Percentiles rank a stretch among this genome's conserved stretches.
These are phyloP conservation scores for Drosophila oshimai DNA, from an alignment of 1,140 invertebrate species.

Conservation along the genomic window DNA sequence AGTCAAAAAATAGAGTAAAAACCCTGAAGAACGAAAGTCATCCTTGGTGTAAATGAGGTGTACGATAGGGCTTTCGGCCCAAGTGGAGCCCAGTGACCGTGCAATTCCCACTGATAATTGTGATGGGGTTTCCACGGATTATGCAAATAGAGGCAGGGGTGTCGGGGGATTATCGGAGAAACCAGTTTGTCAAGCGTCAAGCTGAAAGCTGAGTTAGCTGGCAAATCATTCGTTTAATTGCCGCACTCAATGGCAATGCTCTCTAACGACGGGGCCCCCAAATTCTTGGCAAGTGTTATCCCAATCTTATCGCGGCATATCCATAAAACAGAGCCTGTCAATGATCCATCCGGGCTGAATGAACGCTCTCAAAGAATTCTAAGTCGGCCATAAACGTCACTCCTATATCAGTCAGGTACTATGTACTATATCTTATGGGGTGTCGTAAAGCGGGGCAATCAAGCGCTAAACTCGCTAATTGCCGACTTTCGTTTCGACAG, in stretches of 20 bases:
- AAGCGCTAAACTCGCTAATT: constrained; percentile 18
- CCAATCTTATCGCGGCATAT: constrained; percentile 26
- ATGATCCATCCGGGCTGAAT: constrained; percentile 28
- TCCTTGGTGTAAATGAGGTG: neutral
- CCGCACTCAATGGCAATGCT: neutral
- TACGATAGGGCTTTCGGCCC: neutral
- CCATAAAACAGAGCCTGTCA: constrained; percentile 24
- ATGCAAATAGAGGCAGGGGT: neutral
- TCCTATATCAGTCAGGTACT: neutral
- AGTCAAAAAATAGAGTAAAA: too few species aligned
- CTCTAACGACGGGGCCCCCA: neutral
- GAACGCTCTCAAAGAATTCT: neutral
- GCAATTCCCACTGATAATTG: neutral
- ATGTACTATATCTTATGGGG: constrained; percentile 17
- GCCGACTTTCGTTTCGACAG: constrained; percentile 8
- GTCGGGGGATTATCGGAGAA: neutral
- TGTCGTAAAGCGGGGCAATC: constrained; percentile 22
- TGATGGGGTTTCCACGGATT: neutral
- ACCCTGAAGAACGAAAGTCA: constrained; percentile 36
- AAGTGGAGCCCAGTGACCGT: neutral
- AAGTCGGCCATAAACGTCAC: neutral
- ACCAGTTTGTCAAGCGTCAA: constrained; percentile 7
- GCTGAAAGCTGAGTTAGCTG: neutral
- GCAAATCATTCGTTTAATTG: constrained; percentile 6
- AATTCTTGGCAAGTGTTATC: constrained; percentile 3